Percentiles rank a stretch among this genome's conserved stretches.
Evolutionary conservation across 2,797 vertebrate species (phyloP).

Genomic region (Xyrichtys novacula): DNA sequence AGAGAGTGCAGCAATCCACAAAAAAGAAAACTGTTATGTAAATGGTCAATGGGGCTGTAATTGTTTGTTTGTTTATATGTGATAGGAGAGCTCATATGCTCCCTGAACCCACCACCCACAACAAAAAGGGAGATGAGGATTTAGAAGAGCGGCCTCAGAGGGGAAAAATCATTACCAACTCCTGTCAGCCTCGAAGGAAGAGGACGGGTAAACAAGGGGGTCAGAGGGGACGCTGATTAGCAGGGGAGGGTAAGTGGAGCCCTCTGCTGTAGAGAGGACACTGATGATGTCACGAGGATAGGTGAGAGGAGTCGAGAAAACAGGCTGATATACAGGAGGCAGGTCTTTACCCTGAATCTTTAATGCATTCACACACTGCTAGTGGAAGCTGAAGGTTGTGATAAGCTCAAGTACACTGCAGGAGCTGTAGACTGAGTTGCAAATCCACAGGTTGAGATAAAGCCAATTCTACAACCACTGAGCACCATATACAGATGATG

Average conservation of each 20-base stretch:
- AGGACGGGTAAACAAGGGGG: constrained; percentile 66
- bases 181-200: constrained; percentile 41
- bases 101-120: constrained; percentile 57
- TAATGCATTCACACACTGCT: too few relatives aligned
- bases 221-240: constrained; percentile 54
- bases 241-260: constrained; percentile 39
- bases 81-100: constrained; percentile 47
- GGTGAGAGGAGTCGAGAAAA: not conserved
- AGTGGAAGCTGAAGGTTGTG: too few relatives aligned
- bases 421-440: too few relatives aligned
- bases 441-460: too few relatives aligned
- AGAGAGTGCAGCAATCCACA: constrained; percentile 25
- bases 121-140: constrained; percentile 61
- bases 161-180: constrained; percentile 70
- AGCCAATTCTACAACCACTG: too few relatives aligned
- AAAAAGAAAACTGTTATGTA: constrained; percentile 37
- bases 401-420: too few relatives aligned
- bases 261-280: constrained; percentile 20
- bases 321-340: not conserved
- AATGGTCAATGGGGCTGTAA: constrained; percentile 57
- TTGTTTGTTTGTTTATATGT: constrained; percentile 74
- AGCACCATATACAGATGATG: too few relatives aligned
- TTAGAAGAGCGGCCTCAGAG: constrained; percentile 50
- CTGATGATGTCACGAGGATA: constrained; percentile 26
- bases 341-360: too few relatives aligned